Evolutionary conservation across 2,113 vertebrate species (phyloP).

Genomic region (Colossoma macropomum): DNA sequence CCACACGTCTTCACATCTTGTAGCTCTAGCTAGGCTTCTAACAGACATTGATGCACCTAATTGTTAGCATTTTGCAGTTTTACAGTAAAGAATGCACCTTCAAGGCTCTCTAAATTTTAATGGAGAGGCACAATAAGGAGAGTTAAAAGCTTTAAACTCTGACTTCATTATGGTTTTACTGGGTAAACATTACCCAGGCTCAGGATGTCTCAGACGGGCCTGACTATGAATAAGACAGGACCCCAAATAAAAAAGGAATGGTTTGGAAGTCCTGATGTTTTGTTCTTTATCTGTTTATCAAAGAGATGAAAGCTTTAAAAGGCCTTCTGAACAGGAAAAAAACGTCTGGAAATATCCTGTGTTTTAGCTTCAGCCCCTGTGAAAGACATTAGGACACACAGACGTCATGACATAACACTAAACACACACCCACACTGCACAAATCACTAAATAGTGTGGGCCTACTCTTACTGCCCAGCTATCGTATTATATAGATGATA

Average conservation of each 20-base stretch:
- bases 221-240: neutral
- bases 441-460: neutral
- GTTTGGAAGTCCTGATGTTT: neutral
- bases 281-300: conserved; percentile 35
- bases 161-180: neutral
- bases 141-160: neutral
- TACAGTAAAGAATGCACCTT: no score
- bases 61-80: no score
- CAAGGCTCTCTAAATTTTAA: no score
- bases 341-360: conserved; percentile 19
- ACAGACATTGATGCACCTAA: no score
- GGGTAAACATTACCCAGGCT: neutral
- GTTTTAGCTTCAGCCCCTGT: conserved; percentile 40
- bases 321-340: neutral
- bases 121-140: neutral
- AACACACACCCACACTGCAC: neutral
- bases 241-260: neutral
- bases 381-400: conserved; percentile 39
- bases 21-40: no score
- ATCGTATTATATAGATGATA: neutral
- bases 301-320: conserved; percentile 22
- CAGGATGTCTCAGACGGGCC: neutral
- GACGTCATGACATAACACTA: neutral
- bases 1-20: no score
- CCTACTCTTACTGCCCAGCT: neutral